These are phyloP conservation scores for Drosophila formosana DNA, from an alignment of 2,888 invertebrate genomes.

Conservation along the genomic window DNA sequence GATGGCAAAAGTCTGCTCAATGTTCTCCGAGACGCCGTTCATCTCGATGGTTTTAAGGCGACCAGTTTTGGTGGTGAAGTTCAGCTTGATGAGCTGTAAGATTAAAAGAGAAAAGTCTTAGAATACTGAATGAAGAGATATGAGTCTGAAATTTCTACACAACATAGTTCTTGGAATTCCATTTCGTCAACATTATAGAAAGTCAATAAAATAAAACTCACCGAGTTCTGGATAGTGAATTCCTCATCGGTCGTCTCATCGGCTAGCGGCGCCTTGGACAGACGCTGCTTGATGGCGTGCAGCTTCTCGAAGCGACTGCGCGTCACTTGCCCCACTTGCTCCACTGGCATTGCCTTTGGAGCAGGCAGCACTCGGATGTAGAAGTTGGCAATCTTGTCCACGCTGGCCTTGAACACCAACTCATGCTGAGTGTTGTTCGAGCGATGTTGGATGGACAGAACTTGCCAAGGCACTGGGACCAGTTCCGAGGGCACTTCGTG, in stretches of 20 bases:
- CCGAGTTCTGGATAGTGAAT: slow-evolving; percentile 71
- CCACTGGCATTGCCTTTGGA: slow-evolving; percentile 13
- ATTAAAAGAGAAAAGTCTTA: not conserved
- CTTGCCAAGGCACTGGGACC: slow-evolving; percentile 87
- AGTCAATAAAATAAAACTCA: slow-evolving; percentile 39
- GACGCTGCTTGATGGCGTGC: slow-evolving; percentile 24
- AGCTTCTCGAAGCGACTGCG: slow-evolving; percentile 44
- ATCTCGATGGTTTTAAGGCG: slow-evolving; percentile 68
- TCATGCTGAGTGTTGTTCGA: slow-evolving; percentile 88
- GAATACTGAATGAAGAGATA: not conserved
- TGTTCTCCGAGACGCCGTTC: slow-evolving; percentile 74
- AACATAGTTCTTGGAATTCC: too few relatives aligned
- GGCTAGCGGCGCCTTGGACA: not conserved
- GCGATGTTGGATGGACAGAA: slow-evolving; percentile 85
- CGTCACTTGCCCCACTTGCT: not conserved
- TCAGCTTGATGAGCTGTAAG: slow-evolving; percentile 75
- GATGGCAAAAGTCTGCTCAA: slow-evolving; percentile 89
- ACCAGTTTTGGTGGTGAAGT: slow-evolving; percentile 64
- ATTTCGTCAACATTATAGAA: too few relatives aligned
- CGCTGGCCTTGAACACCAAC: slow-evolving; percentile 88
- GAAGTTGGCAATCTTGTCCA: slow-evolving; percentile 87
- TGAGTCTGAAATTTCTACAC: not conserved
- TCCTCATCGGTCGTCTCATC: slow-evolving; percentile 46
- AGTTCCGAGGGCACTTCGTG: slow-evolving; percentile 87
- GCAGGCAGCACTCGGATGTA: slow-evolving; percentile 63